These are phyloP conservation scores for Morus bassanus DNA, from an alignment of 2,797 vertebrate species.

Conservation along the genomic window DNA sequence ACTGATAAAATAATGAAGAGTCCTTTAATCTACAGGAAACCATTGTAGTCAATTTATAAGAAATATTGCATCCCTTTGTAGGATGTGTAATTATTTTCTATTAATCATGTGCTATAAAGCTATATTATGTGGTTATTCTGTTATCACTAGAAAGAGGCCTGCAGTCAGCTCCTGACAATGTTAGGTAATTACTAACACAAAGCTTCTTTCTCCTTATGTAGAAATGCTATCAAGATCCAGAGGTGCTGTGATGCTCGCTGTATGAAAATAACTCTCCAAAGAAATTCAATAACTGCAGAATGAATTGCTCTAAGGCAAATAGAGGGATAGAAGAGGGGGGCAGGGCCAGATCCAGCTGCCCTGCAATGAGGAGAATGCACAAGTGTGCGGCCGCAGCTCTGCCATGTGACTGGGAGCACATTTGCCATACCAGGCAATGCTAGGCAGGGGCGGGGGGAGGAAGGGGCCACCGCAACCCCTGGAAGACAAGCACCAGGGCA, in stretches of 20 bases:
- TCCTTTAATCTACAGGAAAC: slow-evolving; percentile 85
- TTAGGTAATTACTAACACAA: slow-evolving; percentile 83
- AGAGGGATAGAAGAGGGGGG: slow-evolving; percentile 32
- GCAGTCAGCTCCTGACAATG: slow-evolving; percentile 83
- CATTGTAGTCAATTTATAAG: slow-evolving; percentile 86
- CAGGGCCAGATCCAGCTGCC: slow-evolving; percentile 24
- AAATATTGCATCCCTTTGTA: slow-evolving; percentile 86
- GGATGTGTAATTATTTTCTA: slow-evolving; percentile 85
- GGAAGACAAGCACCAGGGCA: neutral
- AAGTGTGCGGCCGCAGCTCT: neutral
- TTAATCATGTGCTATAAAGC: slow-evolving; percentile 85
- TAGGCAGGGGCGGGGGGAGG: neutral
- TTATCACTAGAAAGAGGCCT: slow-evolving; percentile 83
- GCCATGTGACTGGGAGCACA: slow-evolving; percentile 17
- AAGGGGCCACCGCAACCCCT: neutral
- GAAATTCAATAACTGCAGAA: slow-evolving; percentile 75
- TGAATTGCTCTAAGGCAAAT: slow-evolving; percentile 75
- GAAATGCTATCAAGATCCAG: slow-evolving; percentile 78
- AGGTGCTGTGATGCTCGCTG: slow-evolving; percentile 71
- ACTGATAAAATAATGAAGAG: slow-evolving; percentile 86
- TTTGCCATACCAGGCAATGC: neutral
- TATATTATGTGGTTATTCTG: slow-evolving; percentile 82
- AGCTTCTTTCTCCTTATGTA: slow-evolving; percentile 76
- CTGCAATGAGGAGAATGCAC: slow-evolving; percentile 49
- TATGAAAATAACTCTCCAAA: slow-evolving; percentile 76